Percentiles rank a stretch among this genome's conserved stretches.
Evolutionary conservation across 2,113 vertebrate species (phyloP).

Genomic region (Apteryx owenii): DNA sequence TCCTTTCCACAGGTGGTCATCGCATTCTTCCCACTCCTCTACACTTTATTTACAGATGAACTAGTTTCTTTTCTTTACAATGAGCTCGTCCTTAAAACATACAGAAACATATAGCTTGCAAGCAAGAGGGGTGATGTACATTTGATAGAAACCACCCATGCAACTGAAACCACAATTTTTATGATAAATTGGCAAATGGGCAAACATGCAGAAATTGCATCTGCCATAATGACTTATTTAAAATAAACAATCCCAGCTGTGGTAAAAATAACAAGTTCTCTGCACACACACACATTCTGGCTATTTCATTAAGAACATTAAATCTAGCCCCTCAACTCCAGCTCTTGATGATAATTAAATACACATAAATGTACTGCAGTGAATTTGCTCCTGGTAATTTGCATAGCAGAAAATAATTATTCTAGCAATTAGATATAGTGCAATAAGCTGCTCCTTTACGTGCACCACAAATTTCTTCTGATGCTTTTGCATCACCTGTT

Average conservation of each 20-base stretch:
- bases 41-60: background rate
- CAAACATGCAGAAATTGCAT: slow-evolving; percentile 15
- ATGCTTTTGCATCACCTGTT: slow-evolving; percentile 10
- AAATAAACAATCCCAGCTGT: slow-evolving; percentile 71
- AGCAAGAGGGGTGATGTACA: background rate
- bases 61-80: background rate
- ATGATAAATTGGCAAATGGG: background rate
- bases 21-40: background rate
- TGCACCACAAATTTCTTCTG: background rate
- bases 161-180: slow-evolving; percentile 41
- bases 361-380: slow-evolving; percentile 3
- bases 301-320: slow-evolving; percentile 61
- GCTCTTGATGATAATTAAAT: slow-evolving; percentile 72
- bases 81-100: slow-evolving; percentile 1
- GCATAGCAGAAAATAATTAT: slow-evolving; percentile 69
- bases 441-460: slow-evolving; percentile 4
- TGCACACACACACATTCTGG: slow-evolving; percentile 37
- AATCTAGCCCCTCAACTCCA: slow-evolving; percentile 26
- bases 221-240: slow-evolving; percentile 56
- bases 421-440: slow-evolving; percentile 60
- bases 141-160: slow-evolving; percentile 40
- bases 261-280: slow-evolving; percentile 47
- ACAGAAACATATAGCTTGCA: background rate
- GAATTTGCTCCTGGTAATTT: slow-evolving; percentile 65
- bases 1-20: background rate